A percentile compares a stretch with the other conserved stretches of the same genome.
These are phyloP conservation scores for Taxidea taxus DNA, from an alignment of 2,113 vertebrate species.

Conservation along the genomic window DNA sequence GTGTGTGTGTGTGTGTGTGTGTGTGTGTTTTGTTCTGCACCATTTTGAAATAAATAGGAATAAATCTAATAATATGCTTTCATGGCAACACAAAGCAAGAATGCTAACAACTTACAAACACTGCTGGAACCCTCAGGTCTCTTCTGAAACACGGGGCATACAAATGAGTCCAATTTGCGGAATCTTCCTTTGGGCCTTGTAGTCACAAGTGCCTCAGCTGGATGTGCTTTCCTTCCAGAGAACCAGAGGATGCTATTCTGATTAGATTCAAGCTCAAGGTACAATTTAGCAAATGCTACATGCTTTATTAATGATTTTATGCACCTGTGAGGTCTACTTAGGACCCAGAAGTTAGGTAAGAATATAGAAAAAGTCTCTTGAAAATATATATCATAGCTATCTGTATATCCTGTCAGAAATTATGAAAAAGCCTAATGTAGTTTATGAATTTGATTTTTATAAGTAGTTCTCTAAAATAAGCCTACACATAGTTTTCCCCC, in stretches of 20 bases:
- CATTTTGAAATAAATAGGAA: slow-evolving; percentile 63
- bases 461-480: slow-evolving; percentile 58
- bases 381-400: slow-evolving; percentile 46
- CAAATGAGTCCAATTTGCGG: background rate
- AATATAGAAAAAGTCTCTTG: slow-evolving; percentile 66
- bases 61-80: slow-evolving; percentile 34
- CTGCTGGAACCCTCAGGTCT: background rate
- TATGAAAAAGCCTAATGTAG: slow-evolving; percentile 58
- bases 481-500: slow-evolving; percentile 59
- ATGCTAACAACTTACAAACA: slow-evolving; percentile 68
- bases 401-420: slow-evolving; percentile 74
- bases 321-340: slow-evolving; percentile 62
- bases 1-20: slow-evolving; percentile 19
- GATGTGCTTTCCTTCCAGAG: background rate
- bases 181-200: background rate
- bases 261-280: slow-evolving; percentile 61
- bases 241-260: background rate
- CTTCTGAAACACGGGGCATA: background rate
- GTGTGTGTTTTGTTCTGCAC: slow-evolving; percentile 73
- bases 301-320: slow-evolving; percentile 60
- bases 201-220: background rate
- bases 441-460: slow-evolving; percentile 66
- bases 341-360: slow-evolving; percentile 64
- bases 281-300: slow-evolving; percentile 9
- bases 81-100: slow-evolving; percentile 66